These are phyloP conservation scores for Platalea minor DNA, from an alignment of 2,797 vertebrate species.

Conservation along the genomic window DNA sequence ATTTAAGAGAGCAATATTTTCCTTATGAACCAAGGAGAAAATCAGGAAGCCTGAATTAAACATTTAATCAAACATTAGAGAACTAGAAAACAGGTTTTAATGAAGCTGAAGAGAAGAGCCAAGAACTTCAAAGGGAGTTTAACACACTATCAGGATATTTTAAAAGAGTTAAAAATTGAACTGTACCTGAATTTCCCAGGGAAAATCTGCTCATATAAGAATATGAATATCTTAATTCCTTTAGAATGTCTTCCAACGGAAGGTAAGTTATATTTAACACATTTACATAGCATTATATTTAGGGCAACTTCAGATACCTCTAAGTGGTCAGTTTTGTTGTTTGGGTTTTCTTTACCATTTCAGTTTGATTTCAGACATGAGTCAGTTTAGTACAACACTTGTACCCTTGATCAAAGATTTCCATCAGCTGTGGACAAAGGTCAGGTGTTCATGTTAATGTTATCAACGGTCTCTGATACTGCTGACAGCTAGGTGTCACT, in stretches of 20 bases:
- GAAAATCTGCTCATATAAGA: neutral
- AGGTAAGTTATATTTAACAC: neutral
- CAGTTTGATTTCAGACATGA: neutral
- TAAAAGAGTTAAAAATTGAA: neutral
- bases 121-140: neutral
- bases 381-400: neutral
- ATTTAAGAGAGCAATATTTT: neutral
- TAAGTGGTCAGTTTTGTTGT: neutral
- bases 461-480: neutral
- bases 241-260: neutral
- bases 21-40: neutral
- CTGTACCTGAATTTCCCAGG: neutral
- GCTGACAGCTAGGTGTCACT: slow-evolving; percentile 40
- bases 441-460: slow-evolving; percentile 38
- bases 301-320: neutral
- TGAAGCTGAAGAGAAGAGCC: neutral
- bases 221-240: neutral
- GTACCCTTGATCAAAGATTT: slow-evolving; percentile 49
- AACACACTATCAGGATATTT: neutral
- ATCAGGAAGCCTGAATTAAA: neutral
- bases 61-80: neutral
- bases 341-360: neutral
- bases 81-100: neutral
- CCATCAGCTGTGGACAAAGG: slow-evolving; percentile 36
- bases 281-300: neutral